These are phyloP conservation scores for Xanthia togata DNA, from an alignment of 2,888 invertebrate genomes.

Conservation along the genomic window DNA sequence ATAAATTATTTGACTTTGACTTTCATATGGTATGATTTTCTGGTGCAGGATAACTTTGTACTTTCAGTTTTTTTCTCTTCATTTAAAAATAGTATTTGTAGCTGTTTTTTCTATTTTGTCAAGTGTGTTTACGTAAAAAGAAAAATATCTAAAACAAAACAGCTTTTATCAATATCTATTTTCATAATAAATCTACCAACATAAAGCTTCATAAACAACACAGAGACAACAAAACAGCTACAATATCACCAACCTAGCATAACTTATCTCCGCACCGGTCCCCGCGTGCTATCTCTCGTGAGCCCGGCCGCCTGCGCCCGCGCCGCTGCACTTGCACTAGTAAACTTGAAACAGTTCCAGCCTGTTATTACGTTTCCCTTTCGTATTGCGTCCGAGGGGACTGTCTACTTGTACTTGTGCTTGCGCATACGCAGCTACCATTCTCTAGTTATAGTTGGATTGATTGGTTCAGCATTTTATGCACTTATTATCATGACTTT, in stretches of 20 bases:
- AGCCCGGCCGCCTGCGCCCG: conserved; percentile 65
- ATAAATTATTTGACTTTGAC: no score
- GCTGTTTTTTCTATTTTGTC: neutral
- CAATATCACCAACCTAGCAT: neutral
- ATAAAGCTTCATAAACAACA: neutral
- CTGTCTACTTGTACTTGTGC: conserved; percentile 43
- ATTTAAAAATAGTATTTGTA: neutral
- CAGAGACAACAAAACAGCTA: neutral
- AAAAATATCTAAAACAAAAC: neutral
- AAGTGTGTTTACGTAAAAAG: neutral
- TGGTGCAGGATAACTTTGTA: neutral
- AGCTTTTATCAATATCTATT: neutral
- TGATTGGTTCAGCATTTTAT: neutral
- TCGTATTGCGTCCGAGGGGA: conserved; percentile 68
- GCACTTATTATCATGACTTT: neutral
- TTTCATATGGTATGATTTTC: conserved; percentile 12
- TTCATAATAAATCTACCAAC: neutral
- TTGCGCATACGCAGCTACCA: conserved; percentile 38
- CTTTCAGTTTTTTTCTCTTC: neutral
- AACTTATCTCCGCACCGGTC: conserved; percentile 61
- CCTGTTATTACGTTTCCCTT: conserved; percentile 81
- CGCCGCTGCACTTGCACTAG: conserved; percentile 82
- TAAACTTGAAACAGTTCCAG: conserved; percentile 85
- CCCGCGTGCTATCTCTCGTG: conserved; percentile 56
- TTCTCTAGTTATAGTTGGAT: conserved; percentile 14